Base-by-base conservation (phyloP, 1,140 invertebrate genomes). In the Drosophila ercepeae region DNA sequence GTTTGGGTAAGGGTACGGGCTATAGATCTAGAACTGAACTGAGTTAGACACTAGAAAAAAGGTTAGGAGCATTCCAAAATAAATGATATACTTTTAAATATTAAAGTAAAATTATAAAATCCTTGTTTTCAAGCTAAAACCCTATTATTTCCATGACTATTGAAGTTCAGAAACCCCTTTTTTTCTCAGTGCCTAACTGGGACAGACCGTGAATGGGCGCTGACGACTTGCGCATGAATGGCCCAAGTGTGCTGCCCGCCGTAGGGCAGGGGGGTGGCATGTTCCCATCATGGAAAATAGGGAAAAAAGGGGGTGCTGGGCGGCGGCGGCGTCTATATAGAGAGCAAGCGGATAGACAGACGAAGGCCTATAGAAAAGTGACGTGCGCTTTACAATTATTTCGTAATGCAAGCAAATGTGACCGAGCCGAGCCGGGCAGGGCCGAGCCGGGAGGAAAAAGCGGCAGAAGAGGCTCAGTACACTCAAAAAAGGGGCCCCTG, bases 321-420 rank as follows among this genome's bases (percentile, higher is more conserved):
- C 4, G 34, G 16, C 6, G 36, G 9, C 5, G 39, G 13, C 41
- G 61, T 59, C 59, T 79, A 16, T 79, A 16, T 61, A 39, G 60
- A 39, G 60, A 41, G 55, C 29, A 32, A 50, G 45, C 41, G 68
- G 36, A 71, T 86, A 69, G 75, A 69, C 75, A 86, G 76, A 74
- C 72, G 81, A 78, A 84, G 82, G 81, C 73, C 81, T 86, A 77
- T 86, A 86, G 76, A 86, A 86, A 86, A 86, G 81, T 88, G 81
- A 86, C 82, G 81, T 79, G 82, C 81, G 82, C 81, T 86, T 84
- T 76, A 84, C 79, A 84, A 84, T 84, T 84, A 84, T 84, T 84
- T 84, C 76, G 79, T 84, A 84, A 84, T 84, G 82, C 81, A 81
- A 73, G 79, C 79, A 84, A 84, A 84, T 84, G 79, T 86, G 79